Base-by-base conservation (phyloP, 1,140 invertebrate species). In the Dufourea novaeangliae region DNA sequence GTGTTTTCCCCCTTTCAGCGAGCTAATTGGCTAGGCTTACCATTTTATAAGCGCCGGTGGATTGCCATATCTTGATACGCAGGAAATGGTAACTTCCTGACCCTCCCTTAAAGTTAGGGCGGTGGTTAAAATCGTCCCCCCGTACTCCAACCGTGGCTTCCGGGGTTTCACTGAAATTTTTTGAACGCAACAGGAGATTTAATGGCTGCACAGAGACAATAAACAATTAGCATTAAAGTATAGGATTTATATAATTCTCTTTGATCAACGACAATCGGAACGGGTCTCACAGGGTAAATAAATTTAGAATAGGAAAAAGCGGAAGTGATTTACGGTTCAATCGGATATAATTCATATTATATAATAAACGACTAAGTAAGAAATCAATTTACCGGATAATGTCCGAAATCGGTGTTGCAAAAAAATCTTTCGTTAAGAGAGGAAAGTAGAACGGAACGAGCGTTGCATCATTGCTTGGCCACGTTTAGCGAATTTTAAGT, bases 31-130 rank as follows among this genome's bases (percentile, higher is more conserved):
- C 11, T 10, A 1, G 11, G 74, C 85, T 88, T 87, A 97, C 97
- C 97, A 98, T 90, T 97, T 97, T 74, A 98, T 95, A 77, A 95
- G 93, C 29, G 97, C 96, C 2, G 97, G 95, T 27, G 96, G 96
- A 92, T 97, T 97, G 80, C 97, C 97, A 90, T 97, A 97, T 91
- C 96, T 94, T 34, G 96, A 97, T 81, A 96, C 94, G 89, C 97
- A 98, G 90, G 97, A 96, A 75, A 97, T 95, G 0, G 95, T 95
- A 17, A 95, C 95, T 81, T 95, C 93, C 78, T 96, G 94, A 50
- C 95, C 96, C 64, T 96, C 95, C 82, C 95, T 94, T 68, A 92
- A 88, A 95, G 95, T 71, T 94, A 96, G 20, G 94, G 94, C 80
- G 94, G 93, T 67, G 96, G 93, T 87, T 95, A 92, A 86, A 78